These are phyloP conservation scores for Crambe crambe DNA, from an alignment of 37 sponge, comb jelly and placozoan species.

Conservation along the genomic window DNA sequence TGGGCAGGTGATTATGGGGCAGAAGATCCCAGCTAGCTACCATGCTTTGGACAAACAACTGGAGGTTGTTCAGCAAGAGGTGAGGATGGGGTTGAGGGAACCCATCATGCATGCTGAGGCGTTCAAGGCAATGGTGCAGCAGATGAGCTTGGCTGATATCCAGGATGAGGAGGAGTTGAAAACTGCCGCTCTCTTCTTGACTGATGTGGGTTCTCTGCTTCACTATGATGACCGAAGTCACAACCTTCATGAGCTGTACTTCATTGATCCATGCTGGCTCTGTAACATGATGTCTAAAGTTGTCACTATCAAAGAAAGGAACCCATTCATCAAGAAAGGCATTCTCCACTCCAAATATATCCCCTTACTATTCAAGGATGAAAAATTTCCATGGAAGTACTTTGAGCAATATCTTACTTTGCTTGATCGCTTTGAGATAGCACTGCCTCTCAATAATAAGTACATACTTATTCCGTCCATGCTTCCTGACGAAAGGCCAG, in stretches of 20 bases:
- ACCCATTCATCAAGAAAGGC: slow-evolving; percentile 78
- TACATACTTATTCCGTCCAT: slow-evolving; percentile 84
- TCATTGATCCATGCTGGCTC: slow-evolving; percentile 90
- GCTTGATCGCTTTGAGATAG: slow-evolving; percentile 87
- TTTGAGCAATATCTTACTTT: slow-evolving; percentile 77
- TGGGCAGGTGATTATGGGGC: slow-evolving; percentile 78
- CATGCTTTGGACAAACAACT: slow-evolving; percentile 73
- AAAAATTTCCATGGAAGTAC: slow-evolving; percentile 71
- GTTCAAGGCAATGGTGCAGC: slow-evolving; percentile 67
- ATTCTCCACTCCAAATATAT: slow-evolving; percentile 60
- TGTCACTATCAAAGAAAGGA: slow-evolving; percentile 74
- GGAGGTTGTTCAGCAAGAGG: slow-evolving; percentile 60
- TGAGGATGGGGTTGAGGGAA: slow-evolving; percentile 18
- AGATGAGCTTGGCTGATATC: slow-evolving; percentile 65
- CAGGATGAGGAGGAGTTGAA: slow-evolving; percentile 76
- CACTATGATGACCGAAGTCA: slow-evolving; percentile 86
- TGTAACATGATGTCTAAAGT: slow-evolving; percentile 89
- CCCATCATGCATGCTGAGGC: slow-evolving; percentile 81
- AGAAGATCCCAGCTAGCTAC: slow-evolving; percentile 89
- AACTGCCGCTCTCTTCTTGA: slow-evolving; percentile 80
- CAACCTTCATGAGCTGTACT: slow-evolving; percentile 82
- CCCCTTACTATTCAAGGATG: slow-evolving; percentile 54
- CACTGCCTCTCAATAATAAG: slow-evolving; percentile 78
- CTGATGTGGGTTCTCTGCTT: slow-evolving; percentile 80
- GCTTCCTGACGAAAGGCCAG: slow-evolving; percentile 67